Evolutionary conservation across 2,888 invertebrate species (phyloP).

Genomic region (Erpobdella octoculata): DNA sequence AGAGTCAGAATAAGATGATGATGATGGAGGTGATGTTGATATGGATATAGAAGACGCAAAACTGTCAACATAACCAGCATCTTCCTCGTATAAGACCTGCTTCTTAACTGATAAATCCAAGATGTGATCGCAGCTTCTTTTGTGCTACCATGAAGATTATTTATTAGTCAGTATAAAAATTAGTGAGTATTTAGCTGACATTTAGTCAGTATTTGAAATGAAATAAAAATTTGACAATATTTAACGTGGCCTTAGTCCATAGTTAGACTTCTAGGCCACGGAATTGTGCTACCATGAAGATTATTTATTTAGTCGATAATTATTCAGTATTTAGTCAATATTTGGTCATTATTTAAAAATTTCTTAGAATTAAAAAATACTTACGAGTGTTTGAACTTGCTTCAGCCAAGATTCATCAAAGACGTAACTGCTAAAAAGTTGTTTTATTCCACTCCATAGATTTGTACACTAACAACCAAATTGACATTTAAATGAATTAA

Average conservation of each 20-base stretch:
- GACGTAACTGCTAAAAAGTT: slow-evolving; percentile 15
- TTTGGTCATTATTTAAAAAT: neutral
- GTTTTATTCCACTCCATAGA: neutral
- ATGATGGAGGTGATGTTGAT: neutral
- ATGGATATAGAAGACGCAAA: slow-evolving; percentile 19
- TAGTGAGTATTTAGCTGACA: too few relatives aligned
- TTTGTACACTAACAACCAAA: neutral
- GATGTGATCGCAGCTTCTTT: slow-evolving; percentile 5
- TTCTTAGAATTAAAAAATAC: neutral
- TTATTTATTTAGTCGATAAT: neutral
- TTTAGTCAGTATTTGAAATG: neutral
- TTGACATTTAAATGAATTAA: neutral
- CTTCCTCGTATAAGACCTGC: slow-evolving; percentile 27
- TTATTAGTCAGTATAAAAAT: too few relatives aligned
- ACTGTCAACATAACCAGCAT: slow-evolving; percentile 31
- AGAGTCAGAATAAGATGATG: neutral
- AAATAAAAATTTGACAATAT: too few relatives aligned
- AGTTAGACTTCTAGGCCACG: too few relatives aligned
- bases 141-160: too few relatives aligned
- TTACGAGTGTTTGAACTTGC: slow-evolving; percentile 21
- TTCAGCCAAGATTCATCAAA: slow-evolving; percentile 27
- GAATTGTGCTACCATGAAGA: neutral
- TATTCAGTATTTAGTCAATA: neutral
- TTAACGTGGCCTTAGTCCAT: too few relatives aligned
- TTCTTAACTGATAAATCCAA: slow-evolving; percentile 14